These are phyloP conservation scores for Poecilia picta DNA, from an alignment of 2,797 vertebrate species.

Conservation along the genomic window DNA sequence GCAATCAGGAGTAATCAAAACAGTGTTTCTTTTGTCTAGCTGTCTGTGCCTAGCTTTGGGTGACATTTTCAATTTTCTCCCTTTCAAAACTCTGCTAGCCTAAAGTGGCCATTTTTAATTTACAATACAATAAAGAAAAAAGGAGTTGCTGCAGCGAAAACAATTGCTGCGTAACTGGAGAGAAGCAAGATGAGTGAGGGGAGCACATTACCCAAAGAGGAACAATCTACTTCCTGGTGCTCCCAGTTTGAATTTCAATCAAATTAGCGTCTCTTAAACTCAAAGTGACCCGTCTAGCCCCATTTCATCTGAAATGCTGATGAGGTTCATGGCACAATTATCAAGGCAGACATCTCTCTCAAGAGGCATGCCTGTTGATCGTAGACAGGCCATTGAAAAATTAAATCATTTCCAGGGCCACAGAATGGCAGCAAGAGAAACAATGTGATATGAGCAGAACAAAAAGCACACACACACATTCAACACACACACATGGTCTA, in stretches of 20 bases:
- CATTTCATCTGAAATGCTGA: conserved; percentile 82
- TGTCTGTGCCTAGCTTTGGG: conserved; percentile 13
- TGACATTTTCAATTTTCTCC: conserved; percentile 24
- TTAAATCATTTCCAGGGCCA: conserved; percentile 75
- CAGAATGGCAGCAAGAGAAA: conserved; percentile 68
- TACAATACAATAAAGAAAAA: conserved; percentile 45
- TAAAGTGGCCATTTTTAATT: conserved; percentile 56
- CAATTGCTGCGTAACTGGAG: conserved; percentile 64
- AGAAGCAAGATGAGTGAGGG: conserved; percentile 69
- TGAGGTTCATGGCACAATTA: conserved; percentile 83
- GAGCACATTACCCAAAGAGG: conserved; percentile 72
- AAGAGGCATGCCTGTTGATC: conserved; percentile 77
- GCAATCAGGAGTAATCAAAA: background rate
- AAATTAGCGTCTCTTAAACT: conserved; percentile 82
- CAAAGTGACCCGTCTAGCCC: conserved; percentile 81
- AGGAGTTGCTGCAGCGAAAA: conserved; percentile 45
- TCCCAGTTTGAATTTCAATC: conserved; percentile 83
- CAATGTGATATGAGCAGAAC: conserved; percentile 51
- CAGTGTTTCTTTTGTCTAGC: background rate
- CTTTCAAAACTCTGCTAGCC: conserved; percentile 26
- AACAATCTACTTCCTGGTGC: conserved; percentile 77
- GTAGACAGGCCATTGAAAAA: conserved; percentile 75
- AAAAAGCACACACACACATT: conserved; percentile 25
- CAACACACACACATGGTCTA: conserved; percentile 9
- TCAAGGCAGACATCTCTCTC: conserved; percentile 79